Evolutionary conservation across 2,797 vertebrate genomes (phyloP), one percentile per base, ranked within the genome.

Genomic region (Phrynocephalus forsythii): DNA sequence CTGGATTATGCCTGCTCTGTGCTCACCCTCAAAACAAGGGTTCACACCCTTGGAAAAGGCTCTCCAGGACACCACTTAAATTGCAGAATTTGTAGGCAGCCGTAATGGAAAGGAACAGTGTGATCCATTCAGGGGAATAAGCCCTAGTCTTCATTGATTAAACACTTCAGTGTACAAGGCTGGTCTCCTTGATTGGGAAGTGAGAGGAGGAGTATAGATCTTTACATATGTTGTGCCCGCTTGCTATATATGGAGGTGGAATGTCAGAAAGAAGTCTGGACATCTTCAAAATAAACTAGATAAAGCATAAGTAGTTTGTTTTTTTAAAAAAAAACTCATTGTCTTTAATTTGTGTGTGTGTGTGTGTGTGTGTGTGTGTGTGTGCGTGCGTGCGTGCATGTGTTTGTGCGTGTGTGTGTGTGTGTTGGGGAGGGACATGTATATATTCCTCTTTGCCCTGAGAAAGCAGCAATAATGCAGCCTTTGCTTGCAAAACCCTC

Each of bases 281-380:
- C 9, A 83, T 85, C 89, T 90, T 86, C 90, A 93, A 95, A 90
- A 87, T 84, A 91, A 89, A 91, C 6, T 75, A 56, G 88, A 72
- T 86, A 71, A 93, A 95, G 91, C 79, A 38, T n/a, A 20, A 88
- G 69, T 0, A 0, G 87, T 33, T 33, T n/a, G n/a, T 33, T 33
- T 33, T 87, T 92, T 91, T 91, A 93, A 67, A 52, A 78, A 52
- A 78, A 9, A 77, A 13, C 6, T 22, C 16, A 63, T 44, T 92
- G 93, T 88, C 87, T 20, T 87, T 33, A 77, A 83, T 92, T 33
- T 33, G 1, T 33, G 33, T 33, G 33, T 33, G 33, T 33, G 33
- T 33, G 33, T 33, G 33, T 33, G 33, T 33, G 33, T 33, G 33
- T 33, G 2, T 33, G 33, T 33, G 33, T 33, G 33, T 2, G 33